Evolutionary conservation across 1,140 invertebrate species (phyloP), one percentile per base, ranked within the genome.

Genomic region (Caerostris darwini): DNA sequence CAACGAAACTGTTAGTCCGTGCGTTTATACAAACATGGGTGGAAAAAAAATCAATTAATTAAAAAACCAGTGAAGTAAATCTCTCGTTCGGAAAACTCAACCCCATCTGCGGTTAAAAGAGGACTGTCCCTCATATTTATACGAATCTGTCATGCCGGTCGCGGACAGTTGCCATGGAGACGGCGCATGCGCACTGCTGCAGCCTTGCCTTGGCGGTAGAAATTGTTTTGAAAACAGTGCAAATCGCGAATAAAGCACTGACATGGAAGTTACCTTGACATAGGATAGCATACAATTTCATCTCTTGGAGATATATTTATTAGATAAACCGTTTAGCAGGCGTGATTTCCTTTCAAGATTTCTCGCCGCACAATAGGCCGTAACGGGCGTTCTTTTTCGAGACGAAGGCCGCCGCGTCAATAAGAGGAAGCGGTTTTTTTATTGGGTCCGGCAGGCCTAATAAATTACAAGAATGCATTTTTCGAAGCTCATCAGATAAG

Each of bases 121-220:
- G 82, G 19, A 58, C 17, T 53, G 53, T 57, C 19, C 14, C 14
- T 19, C 54, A 19, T 93, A 91, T 91, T 91, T 91, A 91, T 91
- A 91, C 17, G 57, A 57, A 59, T 57, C 90, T 61, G n/a, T 17
- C 69, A 61, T 69, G 90, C 90, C 71, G 90, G 90, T 91, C 90
- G 90, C 90, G 90, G 71, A 91, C 71, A 19, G 90, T 91, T 82
- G 56, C 57, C 69, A 91, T 91, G 90, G 54, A 12, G 34, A 91
- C 90, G 2, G 50, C 90, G 90, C 90, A 82, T 81, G 90, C 90
- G 90, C 90, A 58, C 14, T 53, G 12, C 5, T 12, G 7, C 90
- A 91, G 90, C 90, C 90, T 91, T 91, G 90, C 90, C 54, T 77
- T 91, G 90, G 90, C 90, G 90, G 90, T 54, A 91, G 88, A 90